phyloP scores from a whole-genome alignment of 1,140 invertebrate species.

The Holotrichia oblita region DNA sequence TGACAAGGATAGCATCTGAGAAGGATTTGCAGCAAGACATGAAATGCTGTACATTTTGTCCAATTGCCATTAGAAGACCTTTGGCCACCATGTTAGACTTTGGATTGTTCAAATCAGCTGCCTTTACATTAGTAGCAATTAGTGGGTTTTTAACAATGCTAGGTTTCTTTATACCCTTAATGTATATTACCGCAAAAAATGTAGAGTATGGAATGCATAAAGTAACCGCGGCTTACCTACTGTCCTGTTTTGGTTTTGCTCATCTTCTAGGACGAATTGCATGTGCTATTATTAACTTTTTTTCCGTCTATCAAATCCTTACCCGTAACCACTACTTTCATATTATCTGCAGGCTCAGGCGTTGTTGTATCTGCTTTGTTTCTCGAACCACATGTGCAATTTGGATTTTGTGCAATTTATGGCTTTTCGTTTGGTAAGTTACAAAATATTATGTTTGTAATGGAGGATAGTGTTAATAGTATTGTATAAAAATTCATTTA shows the following conservation, averaged over 20 bases:
- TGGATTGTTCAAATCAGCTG: constrained; percentile 80
- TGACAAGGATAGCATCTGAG: constrained; percentile 80
- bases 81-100: constrained; percentile 86
- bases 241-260: too few relatives aligned
- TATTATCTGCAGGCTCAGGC: background rate
- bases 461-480: too few relatives aligned
- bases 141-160: constrained; percentile 92
- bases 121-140: constrained; percentile 84
- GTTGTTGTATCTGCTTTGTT: constrained; percentile 16
- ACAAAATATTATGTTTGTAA: background rate
- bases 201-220: constrained; percentile 59
- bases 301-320: constrained; percentile 77
- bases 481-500: too few relatives aligned
- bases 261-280: too few relatives aligned
- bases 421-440: constrained; percentile 37
- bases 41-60: constrained; percentile 71
- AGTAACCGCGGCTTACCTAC: too few relatives aligned
- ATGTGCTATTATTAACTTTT: constrained; percentile 76
- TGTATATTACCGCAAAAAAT: constrained; percentile 68
- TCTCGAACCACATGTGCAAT: background rate
- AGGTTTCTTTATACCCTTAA: constrained; percentile 93
- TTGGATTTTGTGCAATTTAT: constrained; percentile 14
- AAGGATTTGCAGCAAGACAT: constrained; percentile 74
- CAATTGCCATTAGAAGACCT: constrained; percentile 76
- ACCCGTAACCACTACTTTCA: background rate